Percentiles rank a stretch among this genome's conserved stretches.
These are phyloP conservation scores for Matsumyia berberina DNA, from an alignment of 2,888 invertebrate genomes.

Conservation along the genomic window DNA sequence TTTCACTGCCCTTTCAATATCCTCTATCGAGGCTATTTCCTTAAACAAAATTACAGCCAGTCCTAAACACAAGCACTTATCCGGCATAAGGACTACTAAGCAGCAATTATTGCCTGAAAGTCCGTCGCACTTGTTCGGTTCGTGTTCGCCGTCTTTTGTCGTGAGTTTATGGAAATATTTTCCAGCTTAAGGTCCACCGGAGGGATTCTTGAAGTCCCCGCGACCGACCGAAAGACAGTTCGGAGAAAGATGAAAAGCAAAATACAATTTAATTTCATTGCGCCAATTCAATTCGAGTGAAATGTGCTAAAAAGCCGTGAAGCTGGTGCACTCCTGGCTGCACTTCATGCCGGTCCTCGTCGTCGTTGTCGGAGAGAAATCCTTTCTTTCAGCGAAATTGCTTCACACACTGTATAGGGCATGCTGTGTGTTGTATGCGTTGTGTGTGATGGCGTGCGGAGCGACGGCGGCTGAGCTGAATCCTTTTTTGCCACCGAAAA, in stretches of 20 bases:
- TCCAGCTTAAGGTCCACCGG: constrained; percentile 17
- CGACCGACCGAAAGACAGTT: constrained; percentile 31
- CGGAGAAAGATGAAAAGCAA: constrained; percentile 62
- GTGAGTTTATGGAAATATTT: constrained; percentile 54
- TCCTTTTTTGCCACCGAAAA: constrained; percentile 55
- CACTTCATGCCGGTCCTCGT: no score
- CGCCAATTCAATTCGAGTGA: constrained; percentile 73
- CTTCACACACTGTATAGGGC: constrained; percentile 27
- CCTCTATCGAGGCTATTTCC: constrained; percentile 37
- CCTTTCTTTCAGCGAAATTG: constrained; percentile 66
- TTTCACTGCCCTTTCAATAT: constrained; percentile 51
- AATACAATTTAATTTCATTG: constrained; percentile 76
- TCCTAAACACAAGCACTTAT: constrained; percentile 60
- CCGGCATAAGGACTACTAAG: constrained; percentile 60
- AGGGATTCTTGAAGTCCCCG: constrained; percentile 4
- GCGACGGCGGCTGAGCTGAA: constrained; percentile 26
- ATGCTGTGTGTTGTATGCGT: no score
- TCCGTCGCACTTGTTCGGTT: constrained; percentile 7
- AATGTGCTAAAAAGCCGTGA: constrained; percentile 71
- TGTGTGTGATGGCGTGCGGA: constrained; percentile 18
- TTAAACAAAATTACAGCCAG: constrained; percentile 54
- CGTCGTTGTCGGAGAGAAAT: constrained; percentile 50
- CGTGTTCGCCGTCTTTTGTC: constrained; percentile 11
- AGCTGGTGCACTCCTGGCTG: constrained; percentile 45
- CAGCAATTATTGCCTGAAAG: constrained; percentile 58